These are phyloP conservation scores for Anas platyrhynchos DNA, from an alignment of 2,113 vertebrate species.

Conservation along the genomic window DNA sequence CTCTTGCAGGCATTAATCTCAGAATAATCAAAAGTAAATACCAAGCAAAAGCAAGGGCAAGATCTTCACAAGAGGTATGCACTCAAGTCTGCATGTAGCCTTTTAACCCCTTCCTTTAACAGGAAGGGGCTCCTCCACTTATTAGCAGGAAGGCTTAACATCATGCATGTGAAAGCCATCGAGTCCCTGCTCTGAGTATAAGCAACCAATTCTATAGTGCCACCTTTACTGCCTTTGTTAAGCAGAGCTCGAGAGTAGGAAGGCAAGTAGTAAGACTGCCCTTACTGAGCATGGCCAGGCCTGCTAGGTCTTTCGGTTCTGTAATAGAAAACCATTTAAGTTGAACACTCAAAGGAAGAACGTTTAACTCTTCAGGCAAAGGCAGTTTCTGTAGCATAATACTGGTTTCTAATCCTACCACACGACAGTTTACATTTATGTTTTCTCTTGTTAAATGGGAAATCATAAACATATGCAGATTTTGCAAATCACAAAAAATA, in stretches of 20 bases:
- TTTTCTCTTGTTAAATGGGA: background rate
- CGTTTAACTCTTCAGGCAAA: background rate
- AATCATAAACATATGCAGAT: background rate
- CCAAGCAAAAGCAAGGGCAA: conserved; percentile 22
- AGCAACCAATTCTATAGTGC: background rate
- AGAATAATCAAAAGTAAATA: conserved; percentile 71
- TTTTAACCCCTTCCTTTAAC: conserved; percentile 49
- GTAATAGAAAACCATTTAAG: background rate
- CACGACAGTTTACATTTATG: rapidly evolving
- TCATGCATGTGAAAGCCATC: background rate
- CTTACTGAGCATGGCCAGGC: rapidly evolving
- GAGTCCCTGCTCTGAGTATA: background rate
- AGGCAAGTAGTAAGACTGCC: background rate
- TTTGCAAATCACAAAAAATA: background rate
- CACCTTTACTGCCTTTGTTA: background rate
- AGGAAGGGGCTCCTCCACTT: background rate
- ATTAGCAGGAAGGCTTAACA: background rate
- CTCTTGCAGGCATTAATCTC: conserved; percentile 60
- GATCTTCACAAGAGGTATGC: background rate
- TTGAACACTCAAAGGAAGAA: background rate
- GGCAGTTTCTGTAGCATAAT: background rate
- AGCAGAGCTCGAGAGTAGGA: background rate
- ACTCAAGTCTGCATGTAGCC: background rate
- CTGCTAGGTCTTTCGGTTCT: background rate
- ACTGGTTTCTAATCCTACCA: background rate